These are phyloP conservation scores for Cataglyphis cursor DNA, from an alignment of 2,888 invertebrate genomes.

Conservation along the genomic window DNA sequence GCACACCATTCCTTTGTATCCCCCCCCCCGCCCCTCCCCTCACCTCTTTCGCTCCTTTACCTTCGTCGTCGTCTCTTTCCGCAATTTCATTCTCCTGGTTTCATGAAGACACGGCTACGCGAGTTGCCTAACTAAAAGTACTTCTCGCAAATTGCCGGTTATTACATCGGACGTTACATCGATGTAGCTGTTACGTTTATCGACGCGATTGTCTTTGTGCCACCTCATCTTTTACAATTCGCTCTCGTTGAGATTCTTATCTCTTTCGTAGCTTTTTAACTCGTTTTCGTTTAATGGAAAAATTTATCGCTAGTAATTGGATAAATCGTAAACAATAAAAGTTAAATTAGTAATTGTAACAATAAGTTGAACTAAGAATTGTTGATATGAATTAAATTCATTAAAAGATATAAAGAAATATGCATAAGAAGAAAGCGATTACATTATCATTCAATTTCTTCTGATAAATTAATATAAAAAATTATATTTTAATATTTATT, in stretches of 20 bases:
- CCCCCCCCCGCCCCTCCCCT: constrained; percentile 18
- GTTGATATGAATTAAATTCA: not conserved
- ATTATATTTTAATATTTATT: not conserved
- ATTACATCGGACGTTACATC: constrained; percentile 83
- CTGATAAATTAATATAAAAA: not conserved
- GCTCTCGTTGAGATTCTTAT: not conserved
- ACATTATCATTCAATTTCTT: not conserved
- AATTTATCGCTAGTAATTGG: not conserved
- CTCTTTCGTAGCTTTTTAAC: not conserved
- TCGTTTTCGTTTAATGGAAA: not conserved
- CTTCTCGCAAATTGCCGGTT: constrained; percentile 85
- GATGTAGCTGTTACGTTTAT: constrained; percentile 80
- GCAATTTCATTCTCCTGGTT: constrained; percentile 50
- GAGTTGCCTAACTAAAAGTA: constrained; percentile 84
- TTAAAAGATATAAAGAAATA: not conserved
- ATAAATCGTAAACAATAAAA: not conserved
- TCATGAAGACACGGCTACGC: constrained; percentile 69
- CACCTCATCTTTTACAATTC: not conserved
- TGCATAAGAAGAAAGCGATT: not conserved
- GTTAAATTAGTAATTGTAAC: not conserved
- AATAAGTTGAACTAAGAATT: not conserved
- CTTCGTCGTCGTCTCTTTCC: constrained; percentile 37
- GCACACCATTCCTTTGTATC: constrained; percentile 63
- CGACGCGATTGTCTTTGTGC: not conserved
- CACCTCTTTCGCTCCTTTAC: constrained; percentile 49